Conservation (phyloP, 2,797 vertebrate genomes). For the Stomatorhinus walkeri region DNA sequence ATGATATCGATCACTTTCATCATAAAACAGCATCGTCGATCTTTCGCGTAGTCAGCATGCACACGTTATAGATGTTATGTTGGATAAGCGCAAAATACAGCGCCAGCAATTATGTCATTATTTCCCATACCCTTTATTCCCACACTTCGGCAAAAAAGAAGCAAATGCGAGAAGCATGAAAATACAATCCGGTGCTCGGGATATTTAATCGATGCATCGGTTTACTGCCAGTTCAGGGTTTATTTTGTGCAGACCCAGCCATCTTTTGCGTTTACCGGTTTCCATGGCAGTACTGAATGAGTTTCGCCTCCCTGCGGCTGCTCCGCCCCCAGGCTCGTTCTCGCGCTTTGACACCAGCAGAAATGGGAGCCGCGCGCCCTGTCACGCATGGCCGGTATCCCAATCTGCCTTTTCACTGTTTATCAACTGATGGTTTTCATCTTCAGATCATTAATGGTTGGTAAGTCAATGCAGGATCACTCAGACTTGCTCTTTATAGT, state of each 20-base stretch:
- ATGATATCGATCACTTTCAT: neutral
- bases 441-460: neutral
- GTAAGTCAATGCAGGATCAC: neutral
- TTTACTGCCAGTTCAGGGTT: neutral
- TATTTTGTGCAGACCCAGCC: neutral
- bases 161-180: neutral
- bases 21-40: neutral
- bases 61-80: neutral
- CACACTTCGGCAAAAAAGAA: neutral
- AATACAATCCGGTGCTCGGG: neutral
- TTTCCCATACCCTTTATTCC: constrained; percentile 9
- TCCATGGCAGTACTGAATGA: constrained; percentile 38
- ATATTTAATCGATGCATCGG: neutral
- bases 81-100: neutral
- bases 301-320: neutral
- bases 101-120: neutral
- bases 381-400: neutral
- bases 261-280: constrained; percentile 48
- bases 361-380: neutral
- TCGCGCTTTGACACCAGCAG: neutral
- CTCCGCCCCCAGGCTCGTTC: neutral
- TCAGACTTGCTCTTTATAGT: neutral
- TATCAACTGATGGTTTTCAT: neutral
- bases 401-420: neutral
- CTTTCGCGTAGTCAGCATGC: neutral